Conservation (phyloP, 2,888 invertebrate species). For the Napeogenes sylphis region DNA sequence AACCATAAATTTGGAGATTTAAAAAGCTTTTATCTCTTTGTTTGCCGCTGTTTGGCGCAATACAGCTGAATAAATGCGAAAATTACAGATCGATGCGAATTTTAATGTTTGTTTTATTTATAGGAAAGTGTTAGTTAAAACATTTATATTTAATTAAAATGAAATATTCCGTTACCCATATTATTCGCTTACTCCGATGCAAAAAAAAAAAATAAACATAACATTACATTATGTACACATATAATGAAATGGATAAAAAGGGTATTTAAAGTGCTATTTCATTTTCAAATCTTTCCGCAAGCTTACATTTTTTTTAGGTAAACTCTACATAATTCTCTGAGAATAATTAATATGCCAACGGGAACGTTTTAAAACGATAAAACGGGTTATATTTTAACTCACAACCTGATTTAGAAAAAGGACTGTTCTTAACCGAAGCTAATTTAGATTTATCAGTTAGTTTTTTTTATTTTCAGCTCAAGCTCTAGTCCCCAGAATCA, state of each 20-base stretch:
- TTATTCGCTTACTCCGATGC: no score
- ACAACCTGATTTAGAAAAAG: slow-evolving; percentile 23
- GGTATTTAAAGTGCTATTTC: background rate
- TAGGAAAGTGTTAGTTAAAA: background rate
- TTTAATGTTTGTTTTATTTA: slow-evolving; percentile 1
- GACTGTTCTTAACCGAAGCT: slow-evolving; percentile 10
- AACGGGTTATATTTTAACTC: slow-evolving; percentile 29
- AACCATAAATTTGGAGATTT: slow-evolving; percentile 54
- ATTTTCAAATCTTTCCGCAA: slow-evolving; percentile 6
- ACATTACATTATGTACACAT: no score
- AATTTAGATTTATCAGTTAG: slow-evolving; percentile 7
- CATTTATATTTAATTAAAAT: no score
- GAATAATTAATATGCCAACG: slow-evolving; percentile 35
- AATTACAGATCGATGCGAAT: slow-evolving; percentile 6
- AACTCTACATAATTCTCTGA: slow-evolving; percentile 27
- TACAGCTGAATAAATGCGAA: slow-evolving; percentile 23
- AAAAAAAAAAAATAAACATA: no score
- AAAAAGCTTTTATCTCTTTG: slow-evolving; percentile 54
- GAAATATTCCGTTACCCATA: no score
- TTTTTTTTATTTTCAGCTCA: background rate
- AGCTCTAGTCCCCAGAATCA: background rate
- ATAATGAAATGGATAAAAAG: background rate
- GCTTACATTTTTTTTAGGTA: slow-evolving; percentile 23
- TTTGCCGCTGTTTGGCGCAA: slow-evolving; percentile 36
- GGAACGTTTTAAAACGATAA: slow-evolving; percentile 30